Conservation (phyloP, 2,113 vertebrate genomes). For the Pelecanoides urinatrix region DNA sequence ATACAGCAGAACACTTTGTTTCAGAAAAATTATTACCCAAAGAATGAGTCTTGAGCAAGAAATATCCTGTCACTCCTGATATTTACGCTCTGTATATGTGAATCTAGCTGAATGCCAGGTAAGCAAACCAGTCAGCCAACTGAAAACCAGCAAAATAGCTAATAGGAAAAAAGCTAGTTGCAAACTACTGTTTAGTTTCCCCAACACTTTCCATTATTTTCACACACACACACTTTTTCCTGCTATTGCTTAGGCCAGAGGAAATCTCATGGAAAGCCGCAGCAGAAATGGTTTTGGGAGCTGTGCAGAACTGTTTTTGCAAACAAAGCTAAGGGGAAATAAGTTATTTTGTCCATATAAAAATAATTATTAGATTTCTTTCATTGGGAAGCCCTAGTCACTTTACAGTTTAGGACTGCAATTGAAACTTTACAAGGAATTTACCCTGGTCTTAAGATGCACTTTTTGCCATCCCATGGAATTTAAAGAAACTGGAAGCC, state of each 20-base stretch:
- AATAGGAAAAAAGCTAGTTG: background rate
- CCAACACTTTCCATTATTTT: background rate
- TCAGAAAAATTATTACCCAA: background rate
- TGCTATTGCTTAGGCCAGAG: background rate
- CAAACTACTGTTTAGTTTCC: background rate
- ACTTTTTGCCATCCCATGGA: background rate
- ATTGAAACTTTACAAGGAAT: background rate
- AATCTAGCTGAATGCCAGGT: background rate
- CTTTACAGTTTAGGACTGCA: background rate
- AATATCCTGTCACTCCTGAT: background rate
- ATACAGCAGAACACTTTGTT: background rate
- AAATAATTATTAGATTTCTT: background rate
- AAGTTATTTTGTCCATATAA: background rate
- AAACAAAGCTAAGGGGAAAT: background rate
- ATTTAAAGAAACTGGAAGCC: background rate
- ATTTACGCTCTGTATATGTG: background rate
- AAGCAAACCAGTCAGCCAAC: background rate
- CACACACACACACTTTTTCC: accelerated
- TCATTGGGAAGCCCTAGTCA: background rate
- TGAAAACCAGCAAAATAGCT: background rate
- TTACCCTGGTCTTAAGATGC: background rate
- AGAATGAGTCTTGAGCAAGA: background rate
- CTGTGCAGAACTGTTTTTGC: background rate
- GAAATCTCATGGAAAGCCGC: background rate
- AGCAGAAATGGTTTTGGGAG: background rate